A percentile compares a stretch with the other conserved stretches of the same genome.
Conservation (phyloP, 2,888 invertebrate genomes). For the Sthenelais limicola region DNA sequence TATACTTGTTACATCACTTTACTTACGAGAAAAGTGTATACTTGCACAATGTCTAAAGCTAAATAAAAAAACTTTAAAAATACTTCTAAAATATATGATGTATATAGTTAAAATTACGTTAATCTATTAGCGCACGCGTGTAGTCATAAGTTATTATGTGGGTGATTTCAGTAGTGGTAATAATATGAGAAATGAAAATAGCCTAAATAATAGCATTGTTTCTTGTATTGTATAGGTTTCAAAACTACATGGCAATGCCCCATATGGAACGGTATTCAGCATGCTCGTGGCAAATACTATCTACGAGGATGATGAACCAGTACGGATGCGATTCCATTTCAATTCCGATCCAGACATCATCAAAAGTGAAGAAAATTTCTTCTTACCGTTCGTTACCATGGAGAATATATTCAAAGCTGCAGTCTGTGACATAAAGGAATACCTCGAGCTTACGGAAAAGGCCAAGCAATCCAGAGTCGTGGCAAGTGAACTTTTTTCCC, state of each 20-base stretch:
- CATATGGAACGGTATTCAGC: background rate
- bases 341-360: background rate
- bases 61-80: no score
- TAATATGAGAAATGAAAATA: no score
- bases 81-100: no score
- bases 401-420: background rate
- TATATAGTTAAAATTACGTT: no score
- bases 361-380: background rate
- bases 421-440: background rate
- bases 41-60: no score
- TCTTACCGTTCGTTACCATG: slow-evolving; percentile 1
- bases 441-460: background rate
- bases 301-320: background rate
- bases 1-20: no score
- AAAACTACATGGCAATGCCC: background rate
- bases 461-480: background rate
- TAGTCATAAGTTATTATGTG: no score
- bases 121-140: no score
- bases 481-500: background rate
- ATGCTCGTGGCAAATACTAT: background rate
- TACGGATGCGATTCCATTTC: slow-evolving; percentile 3
- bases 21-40: no score
- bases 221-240: no score
- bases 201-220: no score
- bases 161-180: no score